These are phyloP conservation scores for Lateolabrax maculatus DNA, from an alignment of 2,797 vertebrate species.

Conservation along the genomic window DNA sequence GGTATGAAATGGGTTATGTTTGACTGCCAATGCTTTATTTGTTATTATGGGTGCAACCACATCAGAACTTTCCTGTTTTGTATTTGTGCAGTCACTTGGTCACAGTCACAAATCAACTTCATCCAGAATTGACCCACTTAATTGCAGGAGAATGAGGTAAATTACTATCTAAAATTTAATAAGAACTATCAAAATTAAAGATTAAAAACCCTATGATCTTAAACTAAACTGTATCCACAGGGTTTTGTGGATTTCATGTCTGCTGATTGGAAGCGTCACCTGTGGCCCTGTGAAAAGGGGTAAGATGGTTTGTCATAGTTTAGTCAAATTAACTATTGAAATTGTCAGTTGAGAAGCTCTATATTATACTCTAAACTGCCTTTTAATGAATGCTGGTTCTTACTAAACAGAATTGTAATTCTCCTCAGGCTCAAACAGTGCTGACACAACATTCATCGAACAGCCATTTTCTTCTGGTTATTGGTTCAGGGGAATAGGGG, in stretches of 20 bases:
- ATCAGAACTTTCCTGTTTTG: not conserved
- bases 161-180: too few species aligned
- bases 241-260: constrained; percentile 44
- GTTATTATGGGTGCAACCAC: not conserved
- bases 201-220: not conserved
- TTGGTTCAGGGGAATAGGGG: not conserved
- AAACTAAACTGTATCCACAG: not conserved
- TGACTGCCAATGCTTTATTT: too few species aligned
- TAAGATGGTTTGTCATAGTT: not conserved
- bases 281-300: not conserved
- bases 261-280: constrained; percentile 47
- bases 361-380: too few species aligned
- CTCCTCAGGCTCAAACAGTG: not conserved
- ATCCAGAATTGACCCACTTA: not conserved
- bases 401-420: not conserved
- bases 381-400: not conserved
- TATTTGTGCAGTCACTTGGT: not conserved
- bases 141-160: not conserved
- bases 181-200: too few species aligned
- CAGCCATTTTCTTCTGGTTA: not conserved
- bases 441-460: not conserved
- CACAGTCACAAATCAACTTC: not conserved
- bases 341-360: too few species aligned
- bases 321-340: not conserved
- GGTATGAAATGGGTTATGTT: too few species aligned